These are phyloP conservation scores for Parazoanthus darwini DNA, from an alignment of 92 coral and sea anemone species.

Conservation along the genomic window DNA sequence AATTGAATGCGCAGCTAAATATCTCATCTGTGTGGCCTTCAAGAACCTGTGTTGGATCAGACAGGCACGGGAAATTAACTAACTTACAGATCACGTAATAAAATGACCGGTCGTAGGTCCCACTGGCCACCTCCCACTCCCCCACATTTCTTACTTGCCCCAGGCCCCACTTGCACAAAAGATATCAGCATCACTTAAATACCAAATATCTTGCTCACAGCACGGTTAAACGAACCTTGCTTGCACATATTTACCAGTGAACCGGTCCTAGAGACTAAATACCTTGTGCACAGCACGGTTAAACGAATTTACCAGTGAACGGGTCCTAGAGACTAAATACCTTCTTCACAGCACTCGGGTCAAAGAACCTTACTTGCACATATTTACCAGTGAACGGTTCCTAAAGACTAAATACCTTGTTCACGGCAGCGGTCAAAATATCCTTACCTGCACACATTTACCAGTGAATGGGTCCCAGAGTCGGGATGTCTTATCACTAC, in stretches of 20 bases:
- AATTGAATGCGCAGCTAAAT: constrained; percentile 98
- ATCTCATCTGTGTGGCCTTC: constrained; percentile 99
- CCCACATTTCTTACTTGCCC: too few species aligned
- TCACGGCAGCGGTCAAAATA: not conserved
- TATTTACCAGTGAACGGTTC: constrained; percentile 53
- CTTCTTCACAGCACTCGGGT: not conserved
- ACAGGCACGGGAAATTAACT: not conserved
- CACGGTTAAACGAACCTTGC: constrained; percentile 12
- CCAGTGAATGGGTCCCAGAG: constrained; percentile 97
- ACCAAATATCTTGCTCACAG: constrained; percentile 14
- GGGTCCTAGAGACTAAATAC: constrained; percentile 47
- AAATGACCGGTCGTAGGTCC: too few species aligned
- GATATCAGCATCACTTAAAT: too few species aligned
- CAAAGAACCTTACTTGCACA: not conserved
- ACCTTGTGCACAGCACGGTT: not conserved
- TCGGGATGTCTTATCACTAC: constrained; percentile 95
- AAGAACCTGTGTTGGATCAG: constrained; percentile 68
- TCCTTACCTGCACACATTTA: too few species aligned
- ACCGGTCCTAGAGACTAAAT: constrained; percentile 49
- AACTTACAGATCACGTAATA: not conserved
- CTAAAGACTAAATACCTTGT: constrained; percentile 86
- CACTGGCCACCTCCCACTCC: too few species aligned
- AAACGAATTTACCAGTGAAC: constrained; percentile 25
- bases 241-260: constrained; percentile 82
- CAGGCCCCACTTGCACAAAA: too few species aligned